Conservation (phyloP, 2,113 vertebrate genomes). For the Actinemys pallida region DNA sequence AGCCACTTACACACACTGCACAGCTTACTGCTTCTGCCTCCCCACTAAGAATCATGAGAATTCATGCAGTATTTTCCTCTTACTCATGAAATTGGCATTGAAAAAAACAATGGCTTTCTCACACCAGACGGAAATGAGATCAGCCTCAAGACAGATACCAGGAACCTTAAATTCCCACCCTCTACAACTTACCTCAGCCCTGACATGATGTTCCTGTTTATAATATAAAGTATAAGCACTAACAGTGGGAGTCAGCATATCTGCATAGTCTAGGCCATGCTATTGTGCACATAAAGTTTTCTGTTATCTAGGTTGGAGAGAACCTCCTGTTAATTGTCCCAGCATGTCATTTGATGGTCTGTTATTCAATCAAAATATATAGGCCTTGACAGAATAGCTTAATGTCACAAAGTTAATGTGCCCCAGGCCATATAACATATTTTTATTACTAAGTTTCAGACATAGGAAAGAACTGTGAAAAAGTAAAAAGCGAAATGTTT, state of each 20-base stretch:
- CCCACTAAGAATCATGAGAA: constrained; percentile 43
- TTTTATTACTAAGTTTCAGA: constrained; percentile 61
- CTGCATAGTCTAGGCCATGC: not conserved
- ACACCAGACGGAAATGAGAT: constrained; percentile 65
- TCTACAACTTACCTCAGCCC: constrained; percentile 43
- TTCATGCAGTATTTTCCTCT: constrained; percentile 54
- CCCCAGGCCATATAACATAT: not conserved
- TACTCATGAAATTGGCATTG: constrained; percentile 41
- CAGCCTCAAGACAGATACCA: constrained; percentile 42
- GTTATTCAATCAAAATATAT: constrained; percentile 37
- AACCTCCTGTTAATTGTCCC: constrained; percentile 38
- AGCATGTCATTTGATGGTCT: constrained; percentile 46
- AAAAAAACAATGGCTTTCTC: constrained; percentile 57
- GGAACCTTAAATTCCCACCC: constrained; percentile 13
- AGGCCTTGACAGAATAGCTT: constrained; percentile 47
- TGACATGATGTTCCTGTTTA: constrained; percentile 38
- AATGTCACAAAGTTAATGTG: constrained; percentile 49
- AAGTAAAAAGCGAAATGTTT: constrained; percentile 57
- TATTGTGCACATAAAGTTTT: constrained; percentile 22
- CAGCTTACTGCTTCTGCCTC: constrained; percentile 34
- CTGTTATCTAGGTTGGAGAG: not conserved
- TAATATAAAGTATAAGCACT: constrained; percentile 31
- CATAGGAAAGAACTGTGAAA: constrained; percentile 16
- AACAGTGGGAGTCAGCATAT: not conserved
- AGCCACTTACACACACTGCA: constrained; percentile 40